A percentile compares a stretch with the other conserved stretches of the same genome.
Conservation (phyloP, 2,113 vertebrate genomes). For the Nerophis lumbriciformis region DNA sequence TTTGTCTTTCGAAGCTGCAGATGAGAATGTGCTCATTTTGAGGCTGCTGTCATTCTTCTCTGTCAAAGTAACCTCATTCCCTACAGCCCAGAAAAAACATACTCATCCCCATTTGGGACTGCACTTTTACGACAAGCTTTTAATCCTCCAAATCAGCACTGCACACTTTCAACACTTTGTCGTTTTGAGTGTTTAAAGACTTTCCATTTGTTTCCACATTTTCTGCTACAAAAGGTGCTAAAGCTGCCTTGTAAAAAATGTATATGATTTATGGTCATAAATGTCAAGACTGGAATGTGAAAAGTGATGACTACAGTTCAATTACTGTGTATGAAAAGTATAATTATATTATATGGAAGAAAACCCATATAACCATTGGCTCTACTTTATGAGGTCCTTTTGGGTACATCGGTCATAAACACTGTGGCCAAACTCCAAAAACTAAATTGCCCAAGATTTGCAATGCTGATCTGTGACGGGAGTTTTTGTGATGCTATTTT, state of each 20-base stretch:
- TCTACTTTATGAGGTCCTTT: background rate
- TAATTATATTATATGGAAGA: slow-evolving; percentile 2
- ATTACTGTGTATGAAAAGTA: background rate
- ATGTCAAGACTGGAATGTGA: slow-evolving; percentile 13
- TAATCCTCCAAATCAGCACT: slow-evolving; percentile 12
- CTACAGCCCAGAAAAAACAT: slow-evolving; percentile 44
- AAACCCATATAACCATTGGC: background rate
- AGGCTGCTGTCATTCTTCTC: slow-evolving; percentile 14
- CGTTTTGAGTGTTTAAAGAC: slow-evolving; percentile 13
- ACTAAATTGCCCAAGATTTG: background rate
- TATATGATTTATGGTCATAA: slow-evolving; percentile 20
- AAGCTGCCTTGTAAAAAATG: slow-evolving; percentile 5
- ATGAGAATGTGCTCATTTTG: slow-evolving; percentile 33
- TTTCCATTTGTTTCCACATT: slow-evolving; percentile 16
- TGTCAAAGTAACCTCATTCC: slow-evolving; percentile 38
- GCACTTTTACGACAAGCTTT: slow-evolving; percentile 18
- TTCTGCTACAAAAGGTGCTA: background rate
- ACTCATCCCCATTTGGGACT: slow-evolving; percentile 45
- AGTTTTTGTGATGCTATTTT: too few species aligned
- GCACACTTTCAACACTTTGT: slow-evolving; percentile 26
- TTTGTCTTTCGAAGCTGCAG: slow-evolving; percentile 46
- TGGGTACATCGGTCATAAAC: background rate
- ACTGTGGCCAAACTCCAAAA: background rate
- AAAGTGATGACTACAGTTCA: slow-evolving; percentile 18
- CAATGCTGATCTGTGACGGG: background rate